These are phyloP conservation scores for Anisognathus igniventris DNA, from an alignment of 2,797 vertebrate species.

Conservation along the genomic window DNA sequence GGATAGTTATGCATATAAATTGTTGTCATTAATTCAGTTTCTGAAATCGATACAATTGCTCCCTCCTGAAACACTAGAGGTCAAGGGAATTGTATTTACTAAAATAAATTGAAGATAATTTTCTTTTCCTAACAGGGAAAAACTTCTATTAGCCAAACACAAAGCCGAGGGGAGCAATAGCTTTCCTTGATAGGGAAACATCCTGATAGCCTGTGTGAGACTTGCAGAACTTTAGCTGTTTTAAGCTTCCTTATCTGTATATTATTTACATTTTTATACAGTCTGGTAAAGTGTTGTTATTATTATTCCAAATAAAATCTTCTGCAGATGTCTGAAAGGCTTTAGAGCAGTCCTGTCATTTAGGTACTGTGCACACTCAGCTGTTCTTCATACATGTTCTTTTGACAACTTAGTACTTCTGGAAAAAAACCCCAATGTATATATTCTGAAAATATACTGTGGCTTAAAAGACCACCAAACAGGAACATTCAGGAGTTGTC, in stretches of 20 bases:
- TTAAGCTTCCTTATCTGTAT: not conserved
- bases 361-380: not conserved
- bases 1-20: slow-evolving; percentile 46
- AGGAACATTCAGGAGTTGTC: not conserved
- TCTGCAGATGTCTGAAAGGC: not conserved
- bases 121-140: not conserved
- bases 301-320: not conserved
- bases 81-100: slow-evolving; percentile 8
- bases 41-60: slow-evolving; percentile 55
- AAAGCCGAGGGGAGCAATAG: not conserved
- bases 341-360: not conserved
- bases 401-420: not conserved
- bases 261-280: not conserved
- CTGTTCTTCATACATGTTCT: not conserved
- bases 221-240: not conserved
- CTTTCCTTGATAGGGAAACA: not conserved
- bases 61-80: not conserved
- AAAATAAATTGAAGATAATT: slow-evolving; percentile 13
- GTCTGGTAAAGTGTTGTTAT: not conserved
- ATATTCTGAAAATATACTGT: not conserved
- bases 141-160: not conserved
- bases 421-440: rapidly evolving
- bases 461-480: not conserved
- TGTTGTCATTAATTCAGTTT: slow-evolving; percentile 49
- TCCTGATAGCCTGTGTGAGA: not conserved